Base-by-base conservation (phyloP, 2,113 vertebrate genomes). In the Oreotragus oreotragus region DNA sequence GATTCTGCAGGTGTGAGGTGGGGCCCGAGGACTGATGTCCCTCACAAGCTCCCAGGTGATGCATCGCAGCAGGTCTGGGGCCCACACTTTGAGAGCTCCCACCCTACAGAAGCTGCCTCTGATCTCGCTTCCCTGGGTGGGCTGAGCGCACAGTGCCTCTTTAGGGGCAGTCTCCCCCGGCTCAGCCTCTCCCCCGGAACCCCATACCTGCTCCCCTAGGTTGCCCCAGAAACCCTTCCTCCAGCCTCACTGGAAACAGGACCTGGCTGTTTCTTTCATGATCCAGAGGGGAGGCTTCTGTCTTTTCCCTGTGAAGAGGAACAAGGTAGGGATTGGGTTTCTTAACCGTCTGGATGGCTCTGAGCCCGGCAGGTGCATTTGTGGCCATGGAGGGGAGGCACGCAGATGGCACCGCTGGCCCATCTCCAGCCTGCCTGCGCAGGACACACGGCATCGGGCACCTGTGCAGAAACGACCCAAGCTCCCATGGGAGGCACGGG, bases 401-500 rank as follows among this genome's bases (percentile, higher is more conserved):
- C 0, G 16, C 94, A 94, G 87, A 64, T 84, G 66, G 91, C 7
- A 3, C 6, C 0, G 6, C 43, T 23, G 70, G 55, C 43, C 53
- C 0, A 0, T 77, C 62, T 83, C 80, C 81, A 80, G 85, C 58
- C 23, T 30, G 85, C 58, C 23, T 30, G 5, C 0, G 0, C 1
- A 45, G 36, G 66, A 85, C 62, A 51, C 33, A 6, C 0, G 5
- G 53, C 60, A 5, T 25, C 0, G 2, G 55, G 43, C 85, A 77
- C 39, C 62, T 36, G 81, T 39, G 51, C 23, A 28, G 91, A 93
- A 73, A 60, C 53, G 10, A 14, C 43, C 19, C 10, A 23, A 55
- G 39, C 43, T 14, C 57, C 49, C 57, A 7, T 2, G 5, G 77
- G 64, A 36, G 81, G 23, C 9, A 14, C 2, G 0, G 58, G n/a